A percentile compares a stretch with the other conserved stretches of the same genome.
These are phyloP conservation scores for Thamnophis sirtalis DNA, from an alignment of 2,113 vertebrate genomes.

Conservation along the genomic window DNA sequence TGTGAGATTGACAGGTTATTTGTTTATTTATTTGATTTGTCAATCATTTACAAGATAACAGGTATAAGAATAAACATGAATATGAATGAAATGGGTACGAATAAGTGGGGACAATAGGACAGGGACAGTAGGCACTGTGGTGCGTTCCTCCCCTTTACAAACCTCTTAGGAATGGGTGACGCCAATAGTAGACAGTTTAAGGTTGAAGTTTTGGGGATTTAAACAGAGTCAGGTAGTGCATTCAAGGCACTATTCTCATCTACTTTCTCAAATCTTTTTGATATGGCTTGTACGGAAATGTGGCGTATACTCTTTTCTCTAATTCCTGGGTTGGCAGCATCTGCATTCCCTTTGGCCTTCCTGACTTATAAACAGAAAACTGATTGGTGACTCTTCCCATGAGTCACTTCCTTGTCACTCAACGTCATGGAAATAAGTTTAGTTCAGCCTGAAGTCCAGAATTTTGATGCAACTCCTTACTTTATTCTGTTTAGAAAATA, in stretches of 20 bases:
- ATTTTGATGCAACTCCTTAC: not conserved
- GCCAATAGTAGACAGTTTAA: too few species aligned
- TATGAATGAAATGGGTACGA: too few species aligned
- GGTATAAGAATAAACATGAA: too few species aligned
- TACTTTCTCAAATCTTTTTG: not conserved
- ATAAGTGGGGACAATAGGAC: too few species aligned
- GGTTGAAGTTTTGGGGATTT: too few species aligned
- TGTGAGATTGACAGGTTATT: not conserved
- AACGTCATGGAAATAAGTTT: rapidly evolving
- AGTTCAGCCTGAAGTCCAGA: not conserved
- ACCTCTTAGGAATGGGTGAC: too few species aligned
- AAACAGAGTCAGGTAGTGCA: too few species aligned
- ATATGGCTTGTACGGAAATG: not conserved
- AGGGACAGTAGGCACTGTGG: too few species aligned
- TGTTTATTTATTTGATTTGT: too few species aligned
- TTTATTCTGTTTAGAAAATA: not conserved
- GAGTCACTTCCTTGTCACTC: not conserved
- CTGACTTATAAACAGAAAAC: not conserved
- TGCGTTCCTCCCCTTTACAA: too few species aligned
- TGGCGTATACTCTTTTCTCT: not conserved
- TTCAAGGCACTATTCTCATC: not conserved
- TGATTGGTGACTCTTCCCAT: not conserved
- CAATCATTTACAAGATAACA: too few species aligned
- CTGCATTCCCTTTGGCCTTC: not conserved
- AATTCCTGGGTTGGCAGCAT: not conserved